Percentiles rank a stretch among this genome's conserved stretches.
phyloP scores from a whole-genome alignment of 2,888 invertebrate species.

The Pachymerium ferrugineum region DNA sequence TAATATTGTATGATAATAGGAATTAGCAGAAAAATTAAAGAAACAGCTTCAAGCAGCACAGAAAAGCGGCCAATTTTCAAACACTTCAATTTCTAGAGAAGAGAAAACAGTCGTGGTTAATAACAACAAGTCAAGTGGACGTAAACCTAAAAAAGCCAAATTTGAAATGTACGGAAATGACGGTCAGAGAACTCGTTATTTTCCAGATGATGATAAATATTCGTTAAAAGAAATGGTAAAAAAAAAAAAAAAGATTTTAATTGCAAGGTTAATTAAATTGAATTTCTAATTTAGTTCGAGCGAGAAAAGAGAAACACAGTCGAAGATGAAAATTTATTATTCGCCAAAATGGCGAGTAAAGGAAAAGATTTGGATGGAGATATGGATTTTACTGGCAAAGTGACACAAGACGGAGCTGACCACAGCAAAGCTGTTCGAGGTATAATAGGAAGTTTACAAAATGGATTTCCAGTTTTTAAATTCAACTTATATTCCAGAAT shows the following conservation, averaged over 20 bases:
- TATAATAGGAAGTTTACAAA: no score
- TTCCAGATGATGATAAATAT: slow-evolving; percentile 83
- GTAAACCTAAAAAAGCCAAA: slow-evolving; percentile 42
- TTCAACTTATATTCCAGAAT: background rate
- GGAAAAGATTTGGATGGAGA: slow-evolving; percentile 39
- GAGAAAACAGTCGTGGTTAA: slow-evolving; percentile 38
- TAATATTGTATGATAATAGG: slow-evolving; percentile 44
- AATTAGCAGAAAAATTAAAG: slow-evolving; percentile 64
- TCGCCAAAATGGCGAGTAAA: slow-evolving; percentile 65
- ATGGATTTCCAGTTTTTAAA: slow-evolving; percentile 39
- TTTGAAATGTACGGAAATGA: slow-evolving; percentile 62
- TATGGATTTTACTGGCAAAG: background rate
- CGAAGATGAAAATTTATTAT: slow-evolving; percentile 72
- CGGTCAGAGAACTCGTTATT: slow-evolving; percentile 72
- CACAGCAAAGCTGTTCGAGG: slow-evolving; percentile 36
- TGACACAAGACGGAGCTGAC: slow-evolving; percentile 11
- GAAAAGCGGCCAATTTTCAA: slow-evolving; percentile 42
- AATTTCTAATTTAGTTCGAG: slow-evolving; percentile 46
- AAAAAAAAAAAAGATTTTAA: slow-evolving; percentile 31
- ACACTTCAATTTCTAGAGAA: slow-evolving; percentile 3
- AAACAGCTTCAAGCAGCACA: slow-evolving; percentile 66
- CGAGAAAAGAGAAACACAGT: slow-evolving; percentile 71
- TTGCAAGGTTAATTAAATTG: slow-evolving; percentile 23
- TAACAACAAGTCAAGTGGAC: slow-evolving; percentile 35
- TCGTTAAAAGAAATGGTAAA: slow-evolving; percentile 70